phyloP scores from a whole-genome alignment of 2,888 invertebrate species.

The Macropis europaea region DNA sequence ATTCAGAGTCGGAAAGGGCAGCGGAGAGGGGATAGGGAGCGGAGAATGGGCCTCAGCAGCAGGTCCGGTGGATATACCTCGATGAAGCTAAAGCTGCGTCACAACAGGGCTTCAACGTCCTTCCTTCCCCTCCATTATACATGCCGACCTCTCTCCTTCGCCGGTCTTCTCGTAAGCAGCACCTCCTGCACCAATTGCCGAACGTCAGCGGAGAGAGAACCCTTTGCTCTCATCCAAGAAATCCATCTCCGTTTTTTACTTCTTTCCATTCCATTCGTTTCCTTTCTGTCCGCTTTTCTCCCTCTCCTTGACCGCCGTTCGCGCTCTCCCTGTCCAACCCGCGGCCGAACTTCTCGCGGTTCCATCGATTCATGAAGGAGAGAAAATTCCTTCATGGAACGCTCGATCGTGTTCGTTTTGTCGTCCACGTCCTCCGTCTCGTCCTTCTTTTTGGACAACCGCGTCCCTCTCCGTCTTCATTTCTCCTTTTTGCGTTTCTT shows the following conservation, averaged over 20 bases:
- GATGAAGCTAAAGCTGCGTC: constrained; percentile 72
- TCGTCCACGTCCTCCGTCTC: not conserved
- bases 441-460: constrained; percentile 20
- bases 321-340: not conserved
- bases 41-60: constrained; percentile 74
- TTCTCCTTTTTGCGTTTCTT: not conserved
- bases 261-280: not conserved
- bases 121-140: constrained; percentile 48
- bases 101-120: constrained; percentile 76
- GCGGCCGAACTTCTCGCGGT: not conserved
- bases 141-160: constrained; percentile 38
- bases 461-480: constrained; percentile 29
- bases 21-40: constrained; percentile 58
- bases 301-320: not conserved
- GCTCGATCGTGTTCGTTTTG: constrained; percentile 5
- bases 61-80: constrained; percentile 80
- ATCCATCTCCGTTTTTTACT: not conserved
- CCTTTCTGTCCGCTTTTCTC: not conserved
- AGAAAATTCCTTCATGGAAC: constrained; percentile 38
- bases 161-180: constrained; percentile 68
- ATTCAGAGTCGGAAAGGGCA: constrained; percentile 59
- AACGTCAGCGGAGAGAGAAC: constrained; percentile 20
- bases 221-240: constrained; percentile 13
- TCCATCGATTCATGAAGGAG: constrained; percentile 12
- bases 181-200: constrained; percentile 67